Conservation (phyloP, 2,797 vertebrate species). For the Fringilla coelebs region DNA sequence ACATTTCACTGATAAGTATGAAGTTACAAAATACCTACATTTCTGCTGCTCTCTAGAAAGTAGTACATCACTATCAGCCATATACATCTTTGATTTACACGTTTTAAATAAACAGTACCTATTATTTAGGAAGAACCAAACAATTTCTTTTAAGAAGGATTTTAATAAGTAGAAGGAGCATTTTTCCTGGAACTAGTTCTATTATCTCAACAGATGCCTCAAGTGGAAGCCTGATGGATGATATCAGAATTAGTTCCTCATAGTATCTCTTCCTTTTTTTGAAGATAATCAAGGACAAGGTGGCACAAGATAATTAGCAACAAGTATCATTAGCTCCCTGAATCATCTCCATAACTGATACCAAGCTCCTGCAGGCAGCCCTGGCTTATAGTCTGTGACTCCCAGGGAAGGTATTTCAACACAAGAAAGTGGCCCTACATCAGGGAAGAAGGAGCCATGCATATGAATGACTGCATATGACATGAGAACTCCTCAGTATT, state of each 20-base stretch:
- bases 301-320: conserved; percentile 17
- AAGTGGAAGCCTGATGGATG: conserved; percentile 17
- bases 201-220: neutral
- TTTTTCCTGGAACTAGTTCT: neutral
- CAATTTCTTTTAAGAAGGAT: neutral
- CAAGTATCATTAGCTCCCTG: conserved; percentile 29
- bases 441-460: neutral
- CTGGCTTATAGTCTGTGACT: neutral
- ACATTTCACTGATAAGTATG: neutral
- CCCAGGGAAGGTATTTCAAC: conserved; percentile 13
- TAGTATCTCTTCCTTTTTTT: neutral
- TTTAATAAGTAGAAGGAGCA: neutral
- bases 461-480: neutral
- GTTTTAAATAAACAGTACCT: neutral
- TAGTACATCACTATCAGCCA: neutral
- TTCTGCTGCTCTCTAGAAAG: neutral
- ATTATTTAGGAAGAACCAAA: neutral
- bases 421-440: neutral
- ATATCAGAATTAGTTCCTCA: neutral
- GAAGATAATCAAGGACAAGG: conserved; percentile 19
- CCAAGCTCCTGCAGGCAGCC: neutral
- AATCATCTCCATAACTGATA: conserved; percentile 9
- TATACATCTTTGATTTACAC: neutral
- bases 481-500: neutral
- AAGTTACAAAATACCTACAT: neutral